These are phyloP conservation scores for Drosophila borborema DNA, from an alignment of 2,888 invertebrate genomes.

Conservation along the genomic window DNA sequence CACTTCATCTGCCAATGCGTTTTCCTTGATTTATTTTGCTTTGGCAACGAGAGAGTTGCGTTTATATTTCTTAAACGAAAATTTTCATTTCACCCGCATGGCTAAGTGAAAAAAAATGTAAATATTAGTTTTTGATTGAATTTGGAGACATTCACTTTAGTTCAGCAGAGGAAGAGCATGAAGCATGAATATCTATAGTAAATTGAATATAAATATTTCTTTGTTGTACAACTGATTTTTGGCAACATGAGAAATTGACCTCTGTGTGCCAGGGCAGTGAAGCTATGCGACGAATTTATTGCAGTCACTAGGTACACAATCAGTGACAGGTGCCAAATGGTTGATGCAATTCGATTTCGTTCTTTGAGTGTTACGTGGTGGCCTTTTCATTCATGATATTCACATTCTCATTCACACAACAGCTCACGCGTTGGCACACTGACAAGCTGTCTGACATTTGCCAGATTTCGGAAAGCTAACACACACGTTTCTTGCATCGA, in stretches of 20 bases:
- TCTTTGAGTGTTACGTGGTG: slow-evolving; percentile 26
- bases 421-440: slow-evolving; percentile 39
- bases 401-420: slow-evolving; percentile 28
- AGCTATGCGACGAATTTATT: slow-evolving; percentile 37
- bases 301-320: slow-evolving; percentile 38
- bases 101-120: slow-evolving; percentile 50
- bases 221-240: neutral
- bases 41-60: slow-evolving; percentile 12
- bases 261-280: neutral
- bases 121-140: slow-evolving; percentile 66
- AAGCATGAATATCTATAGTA: neutral
- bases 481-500: slow-evolving; percentile 74
- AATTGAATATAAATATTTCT: slow-evolving; percentile 1
- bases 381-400: slow-evolving; percentile 60
- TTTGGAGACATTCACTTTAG: slow-evolving; percentile 37
- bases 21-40: slow-evolving; percentile 12
- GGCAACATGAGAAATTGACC: neutral
- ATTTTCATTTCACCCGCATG: slow-evolving; percentile 23
- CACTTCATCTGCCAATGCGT: neutral
- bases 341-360: slow-evolving; percentile 55
- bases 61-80: slow-evolving; percentile 6
- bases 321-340: slow-evolving; percentile 55
- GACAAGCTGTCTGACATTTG: slow-evolving; percentile 65
- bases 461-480: slow-evolving; percentile 58
- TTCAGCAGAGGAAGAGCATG: neutral